These are phyloP conservation scores for Sorex fumeus DNA, from an alignment of 2,113 vertebrate species.

Conservation along the genomic window DNA sequence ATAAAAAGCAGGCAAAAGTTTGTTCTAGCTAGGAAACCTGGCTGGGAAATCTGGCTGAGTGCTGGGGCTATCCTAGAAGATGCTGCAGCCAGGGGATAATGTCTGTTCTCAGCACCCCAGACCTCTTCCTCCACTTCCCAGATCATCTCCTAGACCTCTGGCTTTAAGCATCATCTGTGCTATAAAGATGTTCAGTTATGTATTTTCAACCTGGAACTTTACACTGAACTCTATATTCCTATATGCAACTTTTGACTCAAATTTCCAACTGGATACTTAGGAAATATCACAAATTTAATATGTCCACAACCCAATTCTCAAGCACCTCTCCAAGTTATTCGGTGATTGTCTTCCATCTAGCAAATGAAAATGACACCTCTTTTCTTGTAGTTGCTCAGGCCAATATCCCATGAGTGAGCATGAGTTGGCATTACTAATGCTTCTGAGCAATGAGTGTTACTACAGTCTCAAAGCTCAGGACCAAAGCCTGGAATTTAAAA, in stretches of 20 bases:
- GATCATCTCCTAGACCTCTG: not conserved
- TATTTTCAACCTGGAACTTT: not conserved
- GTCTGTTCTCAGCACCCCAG: not conserved
- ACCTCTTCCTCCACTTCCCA: not conserved
- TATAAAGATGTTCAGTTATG: not conserved
- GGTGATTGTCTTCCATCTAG: not conserved
- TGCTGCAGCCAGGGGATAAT: not conserved
- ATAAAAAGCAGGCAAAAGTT: not conserved
- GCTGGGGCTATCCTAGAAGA: not conserved
- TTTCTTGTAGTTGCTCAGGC: not conserved
- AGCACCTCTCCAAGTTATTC: not conserved
- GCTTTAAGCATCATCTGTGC: not conserved
- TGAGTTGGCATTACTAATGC: not conserved
- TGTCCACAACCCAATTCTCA: not conserved
- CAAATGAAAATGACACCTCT: not conserved
- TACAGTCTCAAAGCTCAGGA: not conserved
- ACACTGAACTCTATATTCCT: not conserved
- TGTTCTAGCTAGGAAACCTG: not conserved
- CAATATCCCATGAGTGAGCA: not conserved
- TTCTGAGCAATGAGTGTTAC: not conserved
- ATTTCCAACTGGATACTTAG: not conserved
- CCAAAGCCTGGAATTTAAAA: not conserved
- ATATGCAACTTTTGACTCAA: not conserved
- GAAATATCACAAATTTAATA: not conserved
- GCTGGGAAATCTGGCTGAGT: rapidly evolving